Conservation (phyloP, 2,888 invertebrate genomes). For the Sinohyriopsis cumingii region DNA sequence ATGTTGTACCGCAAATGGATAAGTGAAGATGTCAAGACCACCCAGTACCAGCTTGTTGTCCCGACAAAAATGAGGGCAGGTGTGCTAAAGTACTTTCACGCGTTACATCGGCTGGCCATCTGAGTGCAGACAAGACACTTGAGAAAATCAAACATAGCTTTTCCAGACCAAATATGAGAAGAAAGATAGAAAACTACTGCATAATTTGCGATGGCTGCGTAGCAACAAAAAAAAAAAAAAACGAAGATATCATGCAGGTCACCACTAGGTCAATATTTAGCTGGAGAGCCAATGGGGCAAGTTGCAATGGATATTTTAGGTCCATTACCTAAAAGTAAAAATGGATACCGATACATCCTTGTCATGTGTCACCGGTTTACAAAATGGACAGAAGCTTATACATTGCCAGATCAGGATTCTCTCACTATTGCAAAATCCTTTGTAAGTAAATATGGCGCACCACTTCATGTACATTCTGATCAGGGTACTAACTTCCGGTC, state of each 20-base stretch:
- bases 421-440: conserved; percentile 17
- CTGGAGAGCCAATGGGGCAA: conserved; percentile 34
- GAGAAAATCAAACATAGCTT: conserved; percentile 11
- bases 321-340: conserved; percentile 15
- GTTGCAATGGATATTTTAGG: conserved; percentile 31
- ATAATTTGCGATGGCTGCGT: conserved; percentile 14
- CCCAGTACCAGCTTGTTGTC: too few species aligned
- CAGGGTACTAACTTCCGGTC: conserved; percentile 25
- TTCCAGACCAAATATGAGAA: conserved; percentile 18
- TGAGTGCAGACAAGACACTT: too few species aligned
- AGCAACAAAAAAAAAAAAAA: conserved; percentile 16
- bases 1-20: too few species aligned
- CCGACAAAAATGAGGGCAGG: too few species aligned
- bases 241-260: conserved; percentile 5
- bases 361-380: conserved; percentile 2
- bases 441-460: conserved; percentile 17
- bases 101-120: too few species aligned
- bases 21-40: too few species aligned
- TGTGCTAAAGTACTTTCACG: too few species aligned
- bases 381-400: background rate
- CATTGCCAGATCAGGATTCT: conserved; percentile 24
- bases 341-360: conserved; percentile 32
- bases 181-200: conserved; percentile 11
- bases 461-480: conserved; percentile 31
- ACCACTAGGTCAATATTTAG: conserved; percentile 11